Conservation (phyloP, 2,797 vertebrate species). For the Spinibarbus caldwelli region DNA sequence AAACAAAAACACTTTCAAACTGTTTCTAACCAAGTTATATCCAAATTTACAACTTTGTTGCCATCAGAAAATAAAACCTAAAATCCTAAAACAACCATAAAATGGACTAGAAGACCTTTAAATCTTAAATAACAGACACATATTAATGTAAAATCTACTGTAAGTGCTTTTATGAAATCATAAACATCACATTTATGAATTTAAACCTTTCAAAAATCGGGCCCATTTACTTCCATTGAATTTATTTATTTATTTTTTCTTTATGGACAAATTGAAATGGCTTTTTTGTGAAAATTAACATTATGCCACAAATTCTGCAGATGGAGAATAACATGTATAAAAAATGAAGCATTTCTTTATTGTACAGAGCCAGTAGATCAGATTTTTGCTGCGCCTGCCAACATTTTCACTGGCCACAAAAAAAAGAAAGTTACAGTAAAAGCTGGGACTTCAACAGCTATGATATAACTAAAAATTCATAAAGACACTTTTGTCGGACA, state of each 20-base stretch:
- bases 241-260: background rate
- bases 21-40: background rate
- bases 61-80: background rate
- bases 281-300: too few species aligned
- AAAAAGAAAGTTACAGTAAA: background rate
- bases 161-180: too few species aligned
- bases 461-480: background rate
- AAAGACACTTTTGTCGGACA: too few species aligned
- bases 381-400: background rate
- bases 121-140: background rate
- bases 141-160: background rate
- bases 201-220: background rate
- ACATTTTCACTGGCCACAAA: background rate
- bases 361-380: background rate
- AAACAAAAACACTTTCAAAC: too few species aligned
- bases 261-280: background rate
- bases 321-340: background rate
- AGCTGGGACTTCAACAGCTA: background rate
- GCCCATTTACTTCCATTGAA: background rate
- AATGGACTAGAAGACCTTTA: background rate
- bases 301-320: background rate
- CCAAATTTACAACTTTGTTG: background rate
- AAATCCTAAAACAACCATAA: background rate
- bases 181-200: background rate
- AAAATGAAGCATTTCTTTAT: background rate